These are phyloP conservation scores for Nipponacmea schrenckii DNA, from an alignment of 2,888 invertebrate genomes.

Conservation along the genomic window DNA sequence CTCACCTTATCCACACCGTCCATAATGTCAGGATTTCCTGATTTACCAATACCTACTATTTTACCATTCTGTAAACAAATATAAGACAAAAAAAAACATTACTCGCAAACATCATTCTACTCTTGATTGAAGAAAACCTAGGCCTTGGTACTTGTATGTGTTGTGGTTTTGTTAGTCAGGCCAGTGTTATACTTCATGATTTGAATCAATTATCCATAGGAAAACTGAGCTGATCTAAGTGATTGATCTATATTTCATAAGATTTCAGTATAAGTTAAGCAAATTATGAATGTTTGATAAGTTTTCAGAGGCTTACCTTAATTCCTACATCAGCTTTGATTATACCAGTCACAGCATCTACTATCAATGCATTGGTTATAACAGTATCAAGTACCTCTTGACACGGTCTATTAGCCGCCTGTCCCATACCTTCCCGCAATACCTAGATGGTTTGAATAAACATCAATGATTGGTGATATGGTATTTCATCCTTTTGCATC, in stretches of 20 bases:
- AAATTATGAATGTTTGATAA: too few species aligned
- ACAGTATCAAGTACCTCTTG: conserved; percentile 61
- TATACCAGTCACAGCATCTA: conserved; percentile 62
- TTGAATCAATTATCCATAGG: too few species aligned
- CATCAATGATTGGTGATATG: background rate
- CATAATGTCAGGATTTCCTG: conserved; percentile 66
- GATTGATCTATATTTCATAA: too few species aligned
- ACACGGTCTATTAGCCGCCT: conserved; percentile 48
- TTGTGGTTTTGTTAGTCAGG: too few species aligned
- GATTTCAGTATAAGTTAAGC: too few species aligned
- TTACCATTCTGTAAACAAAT: conserved; percentile 48
- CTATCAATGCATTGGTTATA: conserved; percentile 63
- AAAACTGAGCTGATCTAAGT: too few species aligned
- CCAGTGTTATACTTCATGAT: too few species aligned
- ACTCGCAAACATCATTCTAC: background rate
- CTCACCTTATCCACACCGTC: conserved; percentile 53
- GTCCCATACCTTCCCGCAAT: conserved; percentile 65
- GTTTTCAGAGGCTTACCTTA: conserved; percentile 44
- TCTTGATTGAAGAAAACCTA: too few species aligned
- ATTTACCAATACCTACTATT: conserved; percentile 64
- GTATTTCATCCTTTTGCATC: too few species aligned
- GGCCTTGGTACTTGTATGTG: too few species aligned
- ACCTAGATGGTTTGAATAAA: conserved; percentile 38
- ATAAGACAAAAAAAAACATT: conserved; percentile 1
- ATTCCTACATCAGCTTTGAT: conserved; percentile 66